A percentile compares a stretch with the other conserved stretches of the same genome.
These are phyloP conservation scores for Caenorhabditis plicata DNA, from an alignment of 2,888 invertebrate genomes.

Conservation along the genomic window DNA sequence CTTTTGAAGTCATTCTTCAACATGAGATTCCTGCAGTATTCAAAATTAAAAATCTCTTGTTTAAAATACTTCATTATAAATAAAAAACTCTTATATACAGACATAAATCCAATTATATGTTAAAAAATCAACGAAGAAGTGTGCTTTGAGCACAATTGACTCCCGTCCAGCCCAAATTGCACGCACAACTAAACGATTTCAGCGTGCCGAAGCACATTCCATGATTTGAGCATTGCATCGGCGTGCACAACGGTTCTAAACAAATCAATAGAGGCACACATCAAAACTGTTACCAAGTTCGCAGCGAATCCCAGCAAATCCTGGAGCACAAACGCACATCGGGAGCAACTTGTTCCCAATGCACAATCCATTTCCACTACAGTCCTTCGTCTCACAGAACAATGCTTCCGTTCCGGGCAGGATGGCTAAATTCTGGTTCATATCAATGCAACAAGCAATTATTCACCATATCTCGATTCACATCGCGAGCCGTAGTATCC, in stretches of 20 bases:
- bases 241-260: conserved; percentile 53
- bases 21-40: conserved; percentile 1
- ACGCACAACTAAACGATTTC: conserved; percentile 66
- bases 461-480: conserved; percentile 33
- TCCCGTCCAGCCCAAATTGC: conserved; percentile 90
- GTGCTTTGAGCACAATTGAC: conserved; percentile 74
- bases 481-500: conserved; percentile 43
- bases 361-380: conserved; percentile 47
- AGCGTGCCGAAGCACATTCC: conserved; percentile 48
- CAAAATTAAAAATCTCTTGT: no score
- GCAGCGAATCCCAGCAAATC: conserved; percentile 51
- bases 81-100: no score
- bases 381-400: conserved; percentile 43
- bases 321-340: conserved; percentile 50
- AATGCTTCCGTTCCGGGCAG: conserved; percentile 33
- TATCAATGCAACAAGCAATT: neutral
- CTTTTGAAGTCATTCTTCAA: neutral
- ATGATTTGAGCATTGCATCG: conserved; percentile 49
- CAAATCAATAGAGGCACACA: no score
- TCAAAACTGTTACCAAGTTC: no score
- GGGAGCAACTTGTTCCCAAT: conserved; percentile 42
- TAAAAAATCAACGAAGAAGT: conserved; percentile 7
- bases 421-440: conserved; percentile 10
- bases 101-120: neutral
- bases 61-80: no score